Evolutionary conservation across 2,888 invertebrate species (phyloP), one percentile per base, ranked within the genome.

Genomic region (Ichneumoninae sp.): DNA sequence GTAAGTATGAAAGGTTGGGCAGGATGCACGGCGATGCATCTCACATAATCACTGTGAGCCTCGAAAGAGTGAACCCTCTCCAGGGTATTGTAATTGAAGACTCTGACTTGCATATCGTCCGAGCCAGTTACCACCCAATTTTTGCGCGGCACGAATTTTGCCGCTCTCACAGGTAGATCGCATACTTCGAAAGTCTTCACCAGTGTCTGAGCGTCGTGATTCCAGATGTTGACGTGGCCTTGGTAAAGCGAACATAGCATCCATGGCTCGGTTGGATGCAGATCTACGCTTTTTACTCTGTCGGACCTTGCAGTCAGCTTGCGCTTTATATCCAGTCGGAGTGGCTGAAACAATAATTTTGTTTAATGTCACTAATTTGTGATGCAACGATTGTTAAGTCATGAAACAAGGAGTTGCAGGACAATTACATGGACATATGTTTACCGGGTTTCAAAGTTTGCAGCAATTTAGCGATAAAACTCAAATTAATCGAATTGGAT

Each of bases 211-310:
- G 97, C 98, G 93, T 99, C 99, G 94, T 98, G 97, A 94, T 99
- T 99, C 99, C 99, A 99, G 92, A 99, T 98, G 95, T 99, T 99
- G 90, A 99, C 98, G 94, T 99, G 98, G 89, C 99, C 99, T 94
- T 98, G 99, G 95, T 99, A 99, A 47, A 99, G 95, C 54, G 99
- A 98, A 90, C 98, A 99, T 75, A 99, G 95, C 96, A 99, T 98
- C 99, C 99, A 99, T 88, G 99, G 99, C 93, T 99, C 99, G 57
- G 97, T 96, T 0, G 99, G 99, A 94, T 99, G 99, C 88, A 99
- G 96, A 94, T 99, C 99, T 13, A 99, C 98, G 94, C 98, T 98
- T 95, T 99, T 99, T 72, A 99, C 99, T 88, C 99, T 96, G 94
- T 99, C 99, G 8, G 99, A 99, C 88, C 99, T 96, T 76, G 99